Conservation (phyloP, 2,888 invertebrate species). For the Drosophila rubida region DNA sequence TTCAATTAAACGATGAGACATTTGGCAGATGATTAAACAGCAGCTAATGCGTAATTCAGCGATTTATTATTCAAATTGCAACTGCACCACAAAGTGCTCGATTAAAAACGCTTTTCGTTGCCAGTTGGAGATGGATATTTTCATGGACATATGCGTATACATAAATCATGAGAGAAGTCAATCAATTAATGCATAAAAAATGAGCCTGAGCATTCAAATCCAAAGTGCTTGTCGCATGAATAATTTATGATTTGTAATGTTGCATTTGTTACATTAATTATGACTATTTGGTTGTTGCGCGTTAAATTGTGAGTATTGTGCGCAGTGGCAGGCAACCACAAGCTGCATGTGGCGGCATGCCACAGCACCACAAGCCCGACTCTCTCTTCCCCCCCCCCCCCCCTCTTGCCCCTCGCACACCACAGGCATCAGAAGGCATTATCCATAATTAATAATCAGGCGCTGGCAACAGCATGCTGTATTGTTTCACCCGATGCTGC, state of each 20-base stretch:
- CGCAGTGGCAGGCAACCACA: background rate
- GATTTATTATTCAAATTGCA: no score
- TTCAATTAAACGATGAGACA: no score
- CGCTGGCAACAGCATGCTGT: conserved; percentile 2
- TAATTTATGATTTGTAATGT: conserved; percentile 31
- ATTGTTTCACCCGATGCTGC: background rate
- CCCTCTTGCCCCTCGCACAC: no score
- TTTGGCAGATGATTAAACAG: no score
- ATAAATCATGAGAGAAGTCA: conserved; percentile 14
- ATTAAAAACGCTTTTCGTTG: no score
- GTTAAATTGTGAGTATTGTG: background rate
- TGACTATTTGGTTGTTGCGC: conserved; percentile 6
- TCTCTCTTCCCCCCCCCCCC: no score
- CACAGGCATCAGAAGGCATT: conserved; percentile 9
- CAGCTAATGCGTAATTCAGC: no score
- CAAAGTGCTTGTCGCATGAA: conserved; percentile 30
- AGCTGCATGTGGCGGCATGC: no score
- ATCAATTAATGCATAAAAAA: conserved; percentile 13
- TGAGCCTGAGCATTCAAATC: conserved; percentile 20
- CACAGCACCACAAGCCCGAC: no score
- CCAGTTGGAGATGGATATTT: no score
- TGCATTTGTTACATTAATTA: conserved; percentile 22
- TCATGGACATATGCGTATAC: no score
- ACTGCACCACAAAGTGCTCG: no score
- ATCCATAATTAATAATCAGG: conserved; percentile 39